These are phyloP conservation scores for Rhea pennata DNA, from an alignment of 2,113 vertebrate genomes.

Conservation along the genomic window DNA sequence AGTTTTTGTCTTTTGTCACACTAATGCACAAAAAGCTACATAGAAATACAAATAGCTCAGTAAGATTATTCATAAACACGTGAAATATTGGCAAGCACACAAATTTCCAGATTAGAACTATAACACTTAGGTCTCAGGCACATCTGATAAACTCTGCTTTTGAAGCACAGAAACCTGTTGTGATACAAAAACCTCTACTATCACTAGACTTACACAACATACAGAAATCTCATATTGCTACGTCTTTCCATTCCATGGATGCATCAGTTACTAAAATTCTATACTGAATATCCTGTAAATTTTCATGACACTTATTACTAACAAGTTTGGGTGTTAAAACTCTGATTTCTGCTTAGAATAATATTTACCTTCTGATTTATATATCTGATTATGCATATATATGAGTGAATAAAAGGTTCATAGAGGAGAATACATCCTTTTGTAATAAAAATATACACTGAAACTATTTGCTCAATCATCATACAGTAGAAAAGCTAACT, in stretches of 20 bases:
- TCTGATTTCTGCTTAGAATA: neutral
- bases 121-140: neutral
- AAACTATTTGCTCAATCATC: constrained; percentile 21
- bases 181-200: neutral
- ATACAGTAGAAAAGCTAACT: constrained; percentile 13
- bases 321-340: neutral
- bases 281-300: neutral
- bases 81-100: neutral
- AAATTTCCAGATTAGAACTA: neutral
- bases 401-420: neutral
- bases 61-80: neutral
- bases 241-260: neutral
- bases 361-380: neutral
- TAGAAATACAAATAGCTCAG: neutral
- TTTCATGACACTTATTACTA: neutral
- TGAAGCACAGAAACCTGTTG: neutral
- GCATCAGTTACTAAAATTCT: neutral
- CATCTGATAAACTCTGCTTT: neutral
- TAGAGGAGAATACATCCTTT: neutral
- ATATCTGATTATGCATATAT: neutral
- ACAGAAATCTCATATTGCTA: neutral
- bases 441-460: neutral
- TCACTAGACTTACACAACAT: neutral
- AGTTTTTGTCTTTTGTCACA: neutral
- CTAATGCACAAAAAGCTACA: neutral